Base-by-base conservation (phyloP, 2,888 invertebrate genomes). In the Galerucella nymphaeae region DNA sequence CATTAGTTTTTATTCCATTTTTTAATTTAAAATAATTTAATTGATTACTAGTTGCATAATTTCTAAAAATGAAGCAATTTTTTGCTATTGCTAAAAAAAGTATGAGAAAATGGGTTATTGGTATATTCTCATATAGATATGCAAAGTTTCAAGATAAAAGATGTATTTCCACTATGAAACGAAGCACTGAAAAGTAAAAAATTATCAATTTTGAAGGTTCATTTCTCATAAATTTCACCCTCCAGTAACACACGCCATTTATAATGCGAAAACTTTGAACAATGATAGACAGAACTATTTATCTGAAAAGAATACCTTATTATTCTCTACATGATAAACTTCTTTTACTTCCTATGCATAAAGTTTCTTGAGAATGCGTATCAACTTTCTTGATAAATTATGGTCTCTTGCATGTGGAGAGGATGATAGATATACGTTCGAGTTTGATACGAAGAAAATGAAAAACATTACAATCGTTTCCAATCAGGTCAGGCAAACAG, bases 201-300 rank as follows among this genome's bases (percentile, higher is more conserved):
- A 75, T 72, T 74, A 73, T 76, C 71, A 79, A 78, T 80, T 85
- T 84, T 83, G 84, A 86, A 85, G 84, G 84, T 85, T 86, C 85
- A 86, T 86, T 86, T 86, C 85, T 86, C 86, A 86, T 84, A 84
- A 84, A 84, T 84, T 84, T 84, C 82, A 83, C 84, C 83, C 85
- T 83, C 82, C 80, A 82, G 79, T 82, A 82, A 81, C 81, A 81
- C 81, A 79, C 77, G 81, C 80, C 83, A 83, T 84, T 84, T 83
- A 84, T 84, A 83, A 84, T 80, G 79, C 82, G 78, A 76, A 82
- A 83, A 80, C 80, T 84, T 83, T 82, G 81, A 81, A 83, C 83
- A 83, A 83, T 85, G 85, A 86, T 84, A 83, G 85, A 85, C 85
- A 85, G 84, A 84, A 85, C 84, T 84, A 85, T 84, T 84, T 84